Conservation (phyloP, 1,140 invertebrate genomes). For the Drosophila kepulauana region DNA sequence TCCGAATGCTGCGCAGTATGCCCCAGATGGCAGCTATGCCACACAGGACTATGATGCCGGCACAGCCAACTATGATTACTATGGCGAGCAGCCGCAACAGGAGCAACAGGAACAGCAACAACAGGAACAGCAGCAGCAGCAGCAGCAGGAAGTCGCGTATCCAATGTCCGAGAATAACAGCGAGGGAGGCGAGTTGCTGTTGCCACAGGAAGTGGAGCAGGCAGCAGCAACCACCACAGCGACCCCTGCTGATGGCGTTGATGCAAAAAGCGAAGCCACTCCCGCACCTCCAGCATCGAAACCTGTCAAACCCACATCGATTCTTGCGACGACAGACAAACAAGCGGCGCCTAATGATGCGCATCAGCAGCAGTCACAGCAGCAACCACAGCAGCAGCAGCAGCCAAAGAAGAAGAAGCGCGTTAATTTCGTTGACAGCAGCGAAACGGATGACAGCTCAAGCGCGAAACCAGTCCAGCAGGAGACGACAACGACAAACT, state of each 20-base stretch:
- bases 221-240: slow-evolving; percentile 1
- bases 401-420: slow-evolving; percentile 84
- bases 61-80: slow-evolving; percentile 65
- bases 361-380: slow-evolving; percentile 64
- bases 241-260: background rate
- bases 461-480: slow-evolving; percentile 71
- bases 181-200: slow-evolving; percentile 18
- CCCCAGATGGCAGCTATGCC: slow-evolving; percentile 64
- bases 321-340: slow-evolving; percentile 78
- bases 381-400: slow-evolving; percentile 69
- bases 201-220: slow-evolving; percentile 54
- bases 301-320: slow-evolving; percentile 77
- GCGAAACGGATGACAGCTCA: slow-evolving; percentile 84
- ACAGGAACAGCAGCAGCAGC: slow-evolving; percentile 13
- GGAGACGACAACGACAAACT: slow-evolving; percentile 14
- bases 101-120: slow-evolving; percentile 44
- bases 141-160: slow-evolving; percentile 67
- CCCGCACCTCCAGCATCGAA: slow-evolving; percentile 28
- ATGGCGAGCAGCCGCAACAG: slow-evolving; percentile 52
- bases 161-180: slow-evolving; percentile 40
- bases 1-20: slow-evolving; percentile 72
- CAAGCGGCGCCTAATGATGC: slow-evolving; percentile 75
- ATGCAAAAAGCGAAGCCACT: slow-evolving; percentile 35
- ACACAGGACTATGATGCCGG: slow-evolving; percentile 65
- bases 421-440: slow-evolving; percentile 85